phyloP scores from a whole-genome alignment of 2,113 vertebrate species.

The Solea solea region DNA sequence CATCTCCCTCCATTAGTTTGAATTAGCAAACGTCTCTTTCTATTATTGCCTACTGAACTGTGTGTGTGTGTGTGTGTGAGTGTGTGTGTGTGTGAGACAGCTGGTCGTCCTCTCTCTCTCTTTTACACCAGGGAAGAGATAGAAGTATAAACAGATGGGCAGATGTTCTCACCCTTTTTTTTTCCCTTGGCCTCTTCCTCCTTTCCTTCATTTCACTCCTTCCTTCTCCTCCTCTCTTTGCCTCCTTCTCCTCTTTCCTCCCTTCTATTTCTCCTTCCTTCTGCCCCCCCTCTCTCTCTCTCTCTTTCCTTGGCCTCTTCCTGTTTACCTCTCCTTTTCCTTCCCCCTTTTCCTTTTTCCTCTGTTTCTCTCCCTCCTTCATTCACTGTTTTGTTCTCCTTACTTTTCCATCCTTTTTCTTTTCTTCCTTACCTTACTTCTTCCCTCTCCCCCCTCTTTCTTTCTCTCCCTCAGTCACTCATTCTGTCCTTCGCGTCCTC shows the following conservation, averaged over 20 bases:
- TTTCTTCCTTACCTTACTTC: constrained; percentile 45
- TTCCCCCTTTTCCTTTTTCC: not conserved
- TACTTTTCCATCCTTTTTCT: constrained; percentile 28
- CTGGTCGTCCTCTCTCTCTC: constrained; percentile 75
- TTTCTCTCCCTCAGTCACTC: not conserved
- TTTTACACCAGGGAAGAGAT: constrained; percentile 75
- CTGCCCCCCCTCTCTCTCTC: not conserved
- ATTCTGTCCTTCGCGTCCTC: no score
- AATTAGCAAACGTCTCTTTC: constrained; percentile 80
- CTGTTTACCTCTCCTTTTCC: no score
- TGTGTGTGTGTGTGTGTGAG: constrained; percentile 43
- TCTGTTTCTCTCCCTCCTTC: not conserved
- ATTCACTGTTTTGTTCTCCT: not conserved
- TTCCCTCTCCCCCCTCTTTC: not conserved
- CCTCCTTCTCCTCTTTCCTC: not conserved
- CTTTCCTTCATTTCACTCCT: not conserved
- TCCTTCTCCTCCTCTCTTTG: not conserved
- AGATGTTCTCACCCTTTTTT: constrained; percentile 72
- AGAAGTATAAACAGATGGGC: constrained; percentile 78
- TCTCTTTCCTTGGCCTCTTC: not conserved
- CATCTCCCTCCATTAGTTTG: constrained; percentile 79
- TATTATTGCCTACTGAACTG: constrained; percentile 76
- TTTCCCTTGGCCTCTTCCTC: constrained; percentile 44
- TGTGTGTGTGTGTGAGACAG: constrained; percentile 59
- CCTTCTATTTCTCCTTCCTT: not conserved